Evolutionary conservation across 2,888 invertebrate genomes (phyloP), one percentile per base, ranked within the genome.

Genomic region (Drosophila tanythrix): DNA sequence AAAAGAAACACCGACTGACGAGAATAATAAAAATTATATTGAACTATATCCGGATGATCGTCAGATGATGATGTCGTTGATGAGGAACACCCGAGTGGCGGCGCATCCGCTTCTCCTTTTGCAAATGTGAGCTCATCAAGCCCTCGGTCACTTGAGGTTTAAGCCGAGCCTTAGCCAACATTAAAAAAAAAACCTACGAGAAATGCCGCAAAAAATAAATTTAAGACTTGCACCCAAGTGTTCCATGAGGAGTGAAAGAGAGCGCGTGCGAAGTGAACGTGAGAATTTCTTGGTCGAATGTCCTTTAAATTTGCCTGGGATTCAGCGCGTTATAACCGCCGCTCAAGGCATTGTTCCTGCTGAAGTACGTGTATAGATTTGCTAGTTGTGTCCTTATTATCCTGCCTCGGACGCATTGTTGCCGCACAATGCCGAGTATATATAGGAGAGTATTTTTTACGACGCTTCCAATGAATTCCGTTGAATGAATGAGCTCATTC

Each of bases 121-220:
- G 83, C 82, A 81, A 87, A 83, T 74, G 75, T 61, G 76, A 74
- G 70, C 81, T 73, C 75, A 70, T 79, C 84, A 86, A 82, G 70
- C 80, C 83, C 88, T 82, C 88, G 88, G 86, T 84, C 89, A 87
- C 89, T 88, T 89, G 87, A 89, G 87, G 87, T 73, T 79, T 88
- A 88, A 83, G 79, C 89, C 87, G 67, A 68, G 73, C 81, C 81
- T 81, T 79, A 84, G 81, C 80, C 85, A 79, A 83, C 81, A 70
- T 74, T 70, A 79, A 81, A 85, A 40, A 43, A 25, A 82, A 83
- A 76, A 63, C 65, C 65, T 56, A 51, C 36, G 48, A 60, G 66
- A 75, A 82, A 76, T 61, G 70, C 82, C 77, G 79, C 77, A 82
- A 79, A 82, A 69, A 35, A n/a, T 8, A 56, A 21, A 63, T 55